phyloP scores from a whole-genome alignment of 2,797 vertebrate species.

The Ctenosaura bakeri region DNA sequence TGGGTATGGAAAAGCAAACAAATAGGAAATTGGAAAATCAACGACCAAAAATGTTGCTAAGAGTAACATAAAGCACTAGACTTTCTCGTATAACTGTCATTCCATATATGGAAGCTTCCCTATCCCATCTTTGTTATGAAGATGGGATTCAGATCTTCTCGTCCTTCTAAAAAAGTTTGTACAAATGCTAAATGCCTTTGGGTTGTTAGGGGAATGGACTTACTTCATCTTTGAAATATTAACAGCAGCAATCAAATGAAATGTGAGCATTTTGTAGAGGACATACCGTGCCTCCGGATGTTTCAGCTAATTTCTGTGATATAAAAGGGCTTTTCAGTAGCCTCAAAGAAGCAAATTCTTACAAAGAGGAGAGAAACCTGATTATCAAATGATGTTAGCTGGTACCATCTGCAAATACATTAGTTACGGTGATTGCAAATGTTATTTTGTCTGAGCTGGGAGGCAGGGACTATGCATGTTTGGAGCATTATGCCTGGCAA shows the following conservation, averaged over 20 bases:
- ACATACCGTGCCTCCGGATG: constrained; percentile 78
- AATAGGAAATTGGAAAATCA: not conserved
- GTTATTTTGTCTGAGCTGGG: constrained; percentile 44
- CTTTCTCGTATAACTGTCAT: constrained; percentile 25
- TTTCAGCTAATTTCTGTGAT: constrained; percentile 75
- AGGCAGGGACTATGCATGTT: constrained; percentile 44
- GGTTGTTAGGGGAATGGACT: constrained; percentile 54
- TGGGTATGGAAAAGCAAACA: too few species aligned
- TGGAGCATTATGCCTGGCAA: not conserved
- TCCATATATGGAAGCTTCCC: constrained; percentile 11
- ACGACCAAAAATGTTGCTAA: constrained; percentile 45
- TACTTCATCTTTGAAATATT: constrained; percentile 80
- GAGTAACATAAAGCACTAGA: not conserved
- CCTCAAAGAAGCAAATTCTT: constrained; percentile 71
- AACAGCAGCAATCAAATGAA: constrained; percentile 81
- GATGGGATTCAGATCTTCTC: constrained; percentile 58
- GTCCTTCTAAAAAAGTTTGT: constrained; percentile 74
- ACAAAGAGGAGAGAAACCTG: constrained; percentile 70
- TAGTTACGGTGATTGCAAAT: constrained; percentile 52
- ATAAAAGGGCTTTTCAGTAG: constrained; percentile 79
- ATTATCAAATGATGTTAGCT: constrained; percentile 71
- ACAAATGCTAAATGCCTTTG: constrained; percentile 64
- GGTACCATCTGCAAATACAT: constrained; percentile 68
- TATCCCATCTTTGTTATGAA: constrained; percentile 58
- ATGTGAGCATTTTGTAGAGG: constrained; percentile 78